Base-by-base conservation (phyloP, 1,140 invertebrate species). In the Melanaphis sacchari region DNA sequence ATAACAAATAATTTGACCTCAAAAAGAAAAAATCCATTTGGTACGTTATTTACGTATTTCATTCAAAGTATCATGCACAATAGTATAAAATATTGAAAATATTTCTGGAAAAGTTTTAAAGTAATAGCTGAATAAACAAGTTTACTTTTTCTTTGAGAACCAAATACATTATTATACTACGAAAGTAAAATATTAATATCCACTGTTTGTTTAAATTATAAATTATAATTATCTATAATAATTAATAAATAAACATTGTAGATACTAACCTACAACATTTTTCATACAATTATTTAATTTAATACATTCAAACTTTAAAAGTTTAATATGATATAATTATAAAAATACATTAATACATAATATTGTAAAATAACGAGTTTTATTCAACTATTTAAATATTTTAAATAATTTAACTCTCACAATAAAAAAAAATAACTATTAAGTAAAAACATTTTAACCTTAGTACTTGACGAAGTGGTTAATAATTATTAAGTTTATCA, bases 1-100 rank as follows among this genome's bases (percentile, higher is more conserved):
- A 91, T 91, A 91, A 91, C 54, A 76, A 91, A 91, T n/a, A 54
- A 91, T 91, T 81, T 91, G 90, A 91, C 90, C 90, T 91, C 40
- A 91, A 76, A 91, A 91, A 52, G 24, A 88, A 21, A 31, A 87
- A 88, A 88, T n/a, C 46, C 31, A 88, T 54, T 89, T 26, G 46
- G 87, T 52, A 89, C 46, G 87, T 89, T 89, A 54, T 38, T 54
- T 49, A 38, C n/a, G 87, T 89, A 38, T 89, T 49, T 36, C 46
- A 38, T 54, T 54, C 46, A 40, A 9, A 40, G n/a, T 15, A 8
- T 52, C 7, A 76, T 76, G 59, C 59, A 88, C 24, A 88, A 87
- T 87, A 87, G 6, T 46, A 49, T 18, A 38, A 38, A 89, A 52
- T 54, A 89, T 43, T 89, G 22, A 89, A 89, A 52, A 89, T 5